These are phyloP conservation scores for Phalacrocorax pelagicus DNA, from an alignment of 2,113 vertebrate genomes.

Conservation along the genomic window DNA sequence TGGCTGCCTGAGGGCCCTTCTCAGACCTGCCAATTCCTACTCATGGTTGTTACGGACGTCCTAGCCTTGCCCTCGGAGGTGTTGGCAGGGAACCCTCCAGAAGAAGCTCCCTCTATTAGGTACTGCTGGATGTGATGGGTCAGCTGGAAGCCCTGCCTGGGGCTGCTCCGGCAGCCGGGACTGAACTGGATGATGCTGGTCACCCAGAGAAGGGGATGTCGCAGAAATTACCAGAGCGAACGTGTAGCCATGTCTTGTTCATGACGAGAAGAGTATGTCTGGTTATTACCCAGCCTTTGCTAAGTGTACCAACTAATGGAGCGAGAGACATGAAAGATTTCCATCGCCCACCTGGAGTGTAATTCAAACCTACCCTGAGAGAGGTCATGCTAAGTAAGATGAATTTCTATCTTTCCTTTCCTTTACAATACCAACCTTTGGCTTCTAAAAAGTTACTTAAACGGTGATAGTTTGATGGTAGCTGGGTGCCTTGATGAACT, in stretches of 20 bases:
- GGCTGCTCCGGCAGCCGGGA: accelerated
- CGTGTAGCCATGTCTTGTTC: neutral
- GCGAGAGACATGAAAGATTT: conserved; percentile 59
- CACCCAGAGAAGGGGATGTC: neutral
- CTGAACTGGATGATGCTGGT: neutral
- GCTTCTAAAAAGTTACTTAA: conserved; percentile 48
- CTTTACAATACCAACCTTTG: conserved; percentile 40
- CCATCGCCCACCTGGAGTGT: conserved; percentile 37
- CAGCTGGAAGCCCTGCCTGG: neutral
- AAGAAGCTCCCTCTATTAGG: accelerated
- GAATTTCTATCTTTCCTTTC: conserved; percentile 44
- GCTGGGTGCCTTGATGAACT: neutral
- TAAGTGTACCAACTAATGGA: conserved; percentile 66
- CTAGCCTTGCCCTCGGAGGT: neutral
- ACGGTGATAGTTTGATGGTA: neutral
- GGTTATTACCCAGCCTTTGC: conserved; percentile 35
- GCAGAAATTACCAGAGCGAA: neutral
- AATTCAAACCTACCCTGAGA: conserved; percentile 58
- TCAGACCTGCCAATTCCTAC: neutral
- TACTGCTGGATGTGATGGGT: neutral
- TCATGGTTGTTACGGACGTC: neutral
- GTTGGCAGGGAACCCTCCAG: neutral
- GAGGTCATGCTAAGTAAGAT: conserved; percentile 57
- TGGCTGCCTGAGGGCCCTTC: neutral
- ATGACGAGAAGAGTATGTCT: conserved; percentile 31